Evolutionary conservation across 2,888 invertebrate genomes (phyloP).

Genomic region (Cancer borealis): DNA sequence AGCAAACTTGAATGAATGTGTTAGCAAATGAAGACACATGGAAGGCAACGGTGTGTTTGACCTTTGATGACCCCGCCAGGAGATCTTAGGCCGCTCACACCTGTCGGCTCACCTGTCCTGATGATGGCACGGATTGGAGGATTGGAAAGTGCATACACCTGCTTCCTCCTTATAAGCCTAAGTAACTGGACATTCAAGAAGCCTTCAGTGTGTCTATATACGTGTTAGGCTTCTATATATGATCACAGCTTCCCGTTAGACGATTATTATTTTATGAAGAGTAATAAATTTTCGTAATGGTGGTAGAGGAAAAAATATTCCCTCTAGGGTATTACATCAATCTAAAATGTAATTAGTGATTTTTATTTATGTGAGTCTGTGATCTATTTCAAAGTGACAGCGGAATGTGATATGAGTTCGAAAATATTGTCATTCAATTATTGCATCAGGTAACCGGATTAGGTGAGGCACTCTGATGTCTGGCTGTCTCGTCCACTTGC

Average conservation of each 20-base stretch:
- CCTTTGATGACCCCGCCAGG: not conserved
- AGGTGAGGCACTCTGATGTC: not conserved
- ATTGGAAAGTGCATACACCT: not conserved
- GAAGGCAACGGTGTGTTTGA: not conserved
- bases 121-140: not conserved
- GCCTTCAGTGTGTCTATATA: not conserved
- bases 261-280: not conserved
- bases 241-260: not conserved
- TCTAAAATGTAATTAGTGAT: not conserved
- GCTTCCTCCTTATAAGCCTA: constrained; percentile 20
- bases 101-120: not conserved
- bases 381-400: not conserved
- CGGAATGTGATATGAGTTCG: not conserved
- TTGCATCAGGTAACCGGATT: not conserved
- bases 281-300: not conserved
- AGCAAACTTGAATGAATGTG: constrained; percentile 4
- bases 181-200: not conserved
- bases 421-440: constrained; percentile 8
- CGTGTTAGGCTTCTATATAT: not conserved
- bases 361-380: not conserved
- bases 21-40: constrained; percentile 6
- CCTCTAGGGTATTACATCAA: not conserved
- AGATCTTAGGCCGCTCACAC: not conserved
- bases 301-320: not conserved
- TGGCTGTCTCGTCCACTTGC: not conserved